Conservation (phyloP, 2,888 invertebrate species). For the Arenicola marina region DNA sequence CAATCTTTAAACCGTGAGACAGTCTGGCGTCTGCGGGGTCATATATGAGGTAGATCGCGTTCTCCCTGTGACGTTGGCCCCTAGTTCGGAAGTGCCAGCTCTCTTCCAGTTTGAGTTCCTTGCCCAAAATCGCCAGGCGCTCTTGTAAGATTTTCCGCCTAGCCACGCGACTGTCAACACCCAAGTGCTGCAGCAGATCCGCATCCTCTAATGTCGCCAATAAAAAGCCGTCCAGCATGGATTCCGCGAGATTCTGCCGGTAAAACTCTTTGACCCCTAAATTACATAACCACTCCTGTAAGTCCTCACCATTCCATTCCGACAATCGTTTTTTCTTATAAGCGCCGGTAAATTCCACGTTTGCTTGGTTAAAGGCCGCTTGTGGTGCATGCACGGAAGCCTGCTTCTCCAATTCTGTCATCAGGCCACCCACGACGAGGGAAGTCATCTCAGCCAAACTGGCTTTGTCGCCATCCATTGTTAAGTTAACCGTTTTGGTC, state of each 20-base stretch:
- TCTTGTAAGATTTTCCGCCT: conserved; percentile 59
- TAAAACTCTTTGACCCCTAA: conserved; percentile 59
- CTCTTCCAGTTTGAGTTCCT: conserved; percentile 51
- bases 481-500: conserved; percentile 41
- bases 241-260: conserved; percentile 55
- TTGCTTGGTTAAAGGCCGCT: conserved; percentile 39
- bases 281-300: conserved; percentile 59
- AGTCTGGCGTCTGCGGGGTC: conserved; percentile 57
- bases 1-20: conserved; percentile 54
- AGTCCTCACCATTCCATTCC: conserved; percentile 51
- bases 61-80: conserved; percentile 46
- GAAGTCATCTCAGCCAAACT: conserved; percentile 56
- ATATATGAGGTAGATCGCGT: conserved; percentile 54
- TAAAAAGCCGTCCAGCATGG: conserved; percentile 58
- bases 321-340: conserved; percentile 55
- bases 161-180: conserved; percentile 55
- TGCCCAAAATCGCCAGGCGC: conserved; percentile 50
- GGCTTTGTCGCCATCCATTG: conserved; percentile 37
- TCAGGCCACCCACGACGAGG: conserved; percentile 51
- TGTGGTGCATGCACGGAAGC: conserved; percentile 48
- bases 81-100: conserved; percentile 58
- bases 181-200: conserved; percentile 53
- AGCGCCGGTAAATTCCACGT: conserved; percentile 53
- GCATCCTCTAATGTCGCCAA: conserved; percentile 57
- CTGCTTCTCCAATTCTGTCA: conserved; percentile 53